phyloP scores from a whole-genome alignment of 2,113 vertebrate genomes.

The Vireo altiloquus region DNA sequence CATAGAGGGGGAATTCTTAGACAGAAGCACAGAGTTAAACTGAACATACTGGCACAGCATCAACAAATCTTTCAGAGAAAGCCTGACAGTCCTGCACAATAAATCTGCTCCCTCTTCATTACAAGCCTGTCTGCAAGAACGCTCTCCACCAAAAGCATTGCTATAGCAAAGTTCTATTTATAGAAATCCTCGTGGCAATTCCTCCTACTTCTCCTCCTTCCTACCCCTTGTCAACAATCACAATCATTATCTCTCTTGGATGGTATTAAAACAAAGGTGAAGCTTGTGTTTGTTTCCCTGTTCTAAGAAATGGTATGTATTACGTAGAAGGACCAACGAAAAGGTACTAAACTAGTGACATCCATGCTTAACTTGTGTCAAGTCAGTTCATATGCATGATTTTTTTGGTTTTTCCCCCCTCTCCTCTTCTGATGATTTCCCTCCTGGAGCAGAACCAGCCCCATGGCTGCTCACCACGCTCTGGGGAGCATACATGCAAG shows the following conservation, averaged over 20 bases:
- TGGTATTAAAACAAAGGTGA: neutral
- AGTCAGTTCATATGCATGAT: neutral
- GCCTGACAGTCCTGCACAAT: conserved; percentile 42
- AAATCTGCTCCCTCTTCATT: conserved; percentile 47
- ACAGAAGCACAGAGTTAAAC: conserved; percentile 31
- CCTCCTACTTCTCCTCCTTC: neutral
- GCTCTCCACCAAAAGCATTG: conserved; percentile 33
- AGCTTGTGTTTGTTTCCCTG: neutral
- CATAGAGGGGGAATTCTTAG: neutral
- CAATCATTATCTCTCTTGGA: neutral
- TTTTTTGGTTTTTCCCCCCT: neutral
- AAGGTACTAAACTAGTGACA: neutral
- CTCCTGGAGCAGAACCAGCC: neutral
- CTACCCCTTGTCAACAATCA: neutral
- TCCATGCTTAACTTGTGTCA: neutral
- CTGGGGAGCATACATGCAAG: neutral
- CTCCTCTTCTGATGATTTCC: neutral
- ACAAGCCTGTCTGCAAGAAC: conserved; percentile 24
- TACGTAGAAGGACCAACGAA: neutral
- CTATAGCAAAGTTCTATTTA: conserved; percentile 43
- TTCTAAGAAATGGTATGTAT: neutral
- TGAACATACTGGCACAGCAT: conserved; percentile 21
- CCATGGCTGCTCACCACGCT: neutral
- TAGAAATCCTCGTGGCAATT: conserved; percentile 26
- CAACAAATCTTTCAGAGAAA: conserved; percentile 41